Evolutionary conservation across 1,140 invertebrate species (phyloP).

Genomic region (Monochamus saltuarius): DNA sequence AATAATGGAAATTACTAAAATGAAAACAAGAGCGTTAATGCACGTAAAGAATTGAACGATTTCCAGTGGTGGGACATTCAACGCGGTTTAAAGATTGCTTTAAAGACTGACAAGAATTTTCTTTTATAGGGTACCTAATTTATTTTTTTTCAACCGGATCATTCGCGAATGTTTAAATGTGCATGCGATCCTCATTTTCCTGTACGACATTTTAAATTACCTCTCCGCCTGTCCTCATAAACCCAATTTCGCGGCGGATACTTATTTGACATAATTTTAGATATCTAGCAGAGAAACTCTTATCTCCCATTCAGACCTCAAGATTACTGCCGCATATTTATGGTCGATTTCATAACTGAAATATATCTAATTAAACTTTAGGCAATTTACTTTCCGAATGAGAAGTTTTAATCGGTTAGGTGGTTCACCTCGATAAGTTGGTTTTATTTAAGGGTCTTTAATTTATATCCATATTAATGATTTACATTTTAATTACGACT

Average conservation of each 20-base stretch:
- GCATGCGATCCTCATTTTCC: not conserved
- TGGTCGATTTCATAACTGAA: constrained; percentile 27
- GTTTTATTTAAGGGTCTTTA: no score
- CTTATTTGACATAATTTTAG: constrained; percentile 37
- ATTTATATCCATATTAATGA: no score
- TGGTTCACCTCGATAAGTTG: no score
- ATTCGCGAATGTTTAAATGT: no score
- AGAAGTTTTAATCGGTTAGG: no score
- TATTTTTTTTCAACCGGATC: not conserved
- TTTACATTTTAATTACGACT: no score
- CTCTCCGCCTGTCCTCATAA: not conserved
- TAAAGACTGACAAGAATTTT: no score
- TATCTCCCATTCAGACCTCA: constrained; percentile 31
- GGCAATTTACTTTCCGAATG: no score
- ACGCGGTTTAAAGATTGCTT: no score
- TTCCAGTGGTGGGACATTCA: not conserved
- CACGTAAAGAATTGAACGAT: not conserved
- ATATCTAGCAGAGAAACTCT: constrained; percentile 29
- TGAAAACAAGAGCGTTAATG: not conserved
- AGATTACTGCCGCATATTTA: constrained; percentile 15
- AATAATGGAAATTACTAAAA: not conserved
- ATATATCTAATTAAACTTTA: not conserved
- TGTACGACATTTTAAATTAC: constrained; percentile 2
- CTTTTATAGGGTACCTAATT: no score
- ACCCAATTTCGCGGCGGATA: constrained; percentile 9